Evolutionary conservation across 2,888 invertebrate genomes (phyloP).

Genomic region (Atrina japonica): DNA sequence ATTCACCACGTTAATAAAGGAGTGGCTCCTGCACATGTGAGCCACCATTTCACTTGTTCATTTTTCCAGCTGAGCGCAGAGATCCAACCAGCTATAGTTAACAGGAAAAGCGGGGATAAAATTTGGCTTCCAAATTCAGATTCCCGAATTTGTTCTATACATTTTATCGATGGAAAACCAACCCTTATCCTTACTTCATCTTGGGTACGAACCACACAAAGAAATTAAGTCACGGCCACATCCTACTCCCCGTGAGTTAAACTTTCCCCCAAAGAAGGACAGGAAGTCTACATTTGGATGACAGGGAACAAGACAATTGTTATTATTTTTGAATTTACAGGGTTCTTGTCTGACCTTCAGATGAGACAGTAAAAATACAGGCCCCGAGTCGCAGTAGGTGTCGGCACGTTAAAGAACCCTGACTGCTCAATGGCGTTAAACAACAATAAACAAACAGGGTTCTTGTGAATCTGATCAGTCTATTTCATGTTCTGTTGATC

Average conservation of each 20-base stretch:
- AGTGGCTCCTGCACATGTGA: not conserved
- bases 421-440: too few species aligned
- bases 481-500: too few species aligned
- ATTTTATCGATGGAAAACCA: constrained; percentile 8
- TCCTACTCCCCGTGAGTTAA: too few species aligned
- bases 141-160: constrained; percentile 3
- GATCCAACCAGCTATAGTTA: not conserved
- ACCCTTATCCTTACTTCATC: constrained; percentile 10
- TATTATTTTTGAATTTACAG: too few species aligned
- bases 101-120: not conserved
- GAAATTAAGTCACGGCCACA: not conserved
- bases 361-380: too few species aligned
- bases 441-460: not conserved
- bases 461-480: too few species aligned
- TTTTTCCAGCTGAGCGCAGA: not conserved
- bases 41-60: not conserved
- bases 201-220: not conserved
- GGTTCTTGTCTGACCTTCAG: too few species aligned
- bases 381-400: too few species aligned
- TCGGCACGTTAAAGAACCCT: too few species aligned
- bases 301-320: not conserved
- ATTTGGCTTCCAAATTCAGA: constrained; percentile 1
- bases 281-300: too few species aligned
- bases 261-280: not conserved
- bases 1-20: constrained; percentile 4